Evolutionary conservation across 2,797 vertebrate species (phyloP).

Genomic region (Mormyrops attenuatus): DNA sequence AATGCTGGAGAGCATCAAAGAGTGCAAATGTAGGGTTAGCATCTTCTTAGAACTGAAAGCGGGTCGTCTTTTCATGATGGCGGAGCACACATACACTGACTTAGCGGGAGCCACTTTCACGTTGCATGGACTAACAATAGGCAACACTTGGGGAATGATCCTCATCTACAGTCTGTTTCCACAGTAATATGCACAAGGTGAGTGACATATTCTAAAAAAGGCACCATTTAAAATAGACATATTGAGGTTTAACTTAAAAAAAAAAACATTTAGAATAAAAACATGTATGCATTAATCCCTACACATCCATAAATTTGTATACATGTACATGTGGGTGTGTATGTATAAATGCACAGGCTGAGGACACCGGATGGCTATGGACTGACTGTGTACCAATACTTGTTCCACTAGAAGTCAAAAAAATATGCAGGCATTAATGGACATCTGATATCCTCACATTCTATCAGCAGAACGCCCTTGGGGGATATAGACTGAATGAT

Average conservation of each 20-base stretch:
- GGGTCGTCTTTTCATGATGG: not conserved
- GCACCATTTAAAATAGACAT: not conserved
- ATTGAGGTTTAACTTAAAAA: not conserved
- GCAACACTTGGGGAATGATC: not conserved
- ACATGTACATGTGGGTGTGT: slow-evolving; percentile 13
- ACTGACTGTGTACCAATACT: slow-evolving; percentile 17
- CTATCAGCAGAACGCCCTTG: slow-evolving; percentile 10
- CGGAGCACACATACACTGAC: not conserved
- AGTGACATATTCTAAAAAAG: slow-evolving; percentile 16
- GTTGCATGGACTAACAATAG: not conserved
- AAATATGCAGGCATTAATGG: not conserved
- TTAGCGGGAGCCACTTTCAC: not conserved
- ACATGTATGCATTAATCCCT: not conserved
- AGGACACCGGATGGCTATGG: slow-evolving; percentile 25
- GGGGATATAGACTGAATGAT: slow-evolving; percentile 8
- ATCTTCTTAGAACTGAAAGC: not conserved
- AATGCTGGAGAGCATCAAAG: not conserved
- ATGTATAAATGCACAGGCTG: slow-evolving; percentile 14
- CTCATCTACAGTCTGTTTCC: slow-evolving; percentile 18
- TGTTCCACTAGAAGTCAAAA: slow-evolving; percentile 18
- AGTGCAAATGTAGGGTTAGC: not conserved
- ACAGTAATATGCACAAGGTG: not conserved
- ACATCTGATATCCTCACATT: slow-evolving; percentile 16
- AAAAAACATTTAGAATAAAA: not conserved
- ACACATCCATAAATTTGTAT: not conserved